Evolutionary conservation across 1,140 invertebrate species (phyloP), one percentile per base, ranked within the genome.

Genomic region (Mylabris phalerata): DNA sequence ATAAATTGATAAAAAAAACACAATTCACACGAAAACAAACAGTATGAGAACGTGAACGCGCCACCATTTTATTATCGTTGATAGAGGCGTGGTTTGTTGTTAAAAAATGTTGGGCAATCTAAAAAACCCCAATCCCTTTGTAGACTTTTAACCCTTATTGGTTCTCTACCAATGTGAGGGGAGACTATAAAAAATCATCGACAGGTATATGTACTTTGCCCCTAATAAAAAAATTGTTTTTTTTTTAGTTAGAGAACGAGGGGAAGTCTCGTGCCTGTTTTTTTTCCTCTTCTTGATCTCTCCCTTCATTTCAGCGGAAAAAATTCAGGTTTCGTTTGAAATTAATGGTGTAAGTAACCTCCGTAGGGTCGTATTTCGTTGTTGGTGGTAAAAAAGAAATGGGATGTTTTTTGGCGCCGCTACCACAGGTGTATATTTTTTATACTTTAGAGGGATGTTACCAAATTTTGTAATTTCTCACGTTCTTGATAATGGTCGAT

Each of bases 261-360:
- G 60, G 59, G 56, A 59, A 61, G 59, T 60, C 63, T 47, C 63
- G 59, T 64, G 59, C 63, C 56, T 55, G 60, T 64, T 64, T 64
- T 64, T 46, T 54, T 27, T 10, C 32, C 32, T 32, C 4, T 32
- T 32, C 32, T 32, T 32, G 32, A 32, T 32, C 32, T 32, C 32
- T 32, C 32, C 32, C 32, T 32, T 32, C 32, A 5, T 32, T 32
- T 32, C 32, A 32, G 32, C 32, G 32, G 32, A 32, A 32, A 32
- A 32, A 32, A 32, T 19, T 19, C 19, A 19, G 19, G 19, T 19
- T 19, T 19, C 19, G 19, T 19, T 19, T 2, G 19, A 19, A 19
- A 19, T 32, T 32, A 7, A 32, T 32, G 32, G 32, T 32, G 32
- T 32, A 32, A 32, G 32, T 32, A 32, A 32, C 32, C 32, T 32